A percentile compares a stretch with the other conserved stretches of the same genome.
These are phyloP conservation scores for Brenthis hecate DNA, from an alignment of 2,888 invertebrate species.

Conservation along the genomic window DNA sequence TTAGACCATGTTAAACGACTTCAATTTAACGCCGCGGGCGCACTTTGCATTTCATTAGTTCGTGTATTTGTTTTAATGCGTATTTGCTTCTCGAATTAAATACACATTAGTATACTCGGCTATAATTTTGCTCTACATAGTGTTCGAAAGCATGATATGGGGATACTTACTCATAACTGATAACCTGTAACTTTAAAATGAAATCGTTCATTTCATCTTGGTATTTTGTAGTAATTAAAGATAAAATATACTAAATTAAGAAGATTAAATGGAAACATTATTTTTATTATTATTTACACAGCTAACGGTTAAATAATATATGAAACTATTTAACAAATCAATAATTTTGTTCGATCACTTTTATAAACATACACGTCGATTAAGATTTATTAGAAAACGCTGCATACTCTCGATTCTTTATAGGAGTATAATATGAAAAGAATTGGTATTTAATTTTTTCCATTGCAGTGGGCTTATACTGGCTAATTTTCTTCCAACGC, in stretches of 20 bases:
- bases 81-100: constrained; percentile 31
- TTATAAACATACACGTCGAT: background rate
- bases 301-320: background rate
- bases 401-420: too few species aligned
- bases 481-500: background rate
- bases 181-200: too few species aligned
- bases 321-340: background rate
- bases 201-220: too few species aligned
- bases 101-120: constrained; percentile 20
- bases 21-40: constrained; percentile 35
- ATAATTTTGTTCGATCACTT: background rate
- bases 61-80: constrained; percentile 30
- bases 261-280: too few species aligned
- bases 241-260: too few species aligned
- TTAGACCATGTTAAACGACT: constrained; percentile 33
- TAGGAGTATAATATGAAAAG: too few species aligned
- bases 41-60: constrained; percentile 44
- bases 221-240: too few species aligned
- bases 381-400: too few species aligned
- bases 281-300: too few species aligned
- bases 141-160: background rate
- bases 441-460: too few species aligned
- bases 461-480: too few species aligned
- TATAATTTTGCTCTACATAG: background rate
- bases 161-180: too few species aligned